Evolutionary conservation across 2,888 invertebrate species (phyloP).

Genomic region (Conchocele bisecta): DNA sequence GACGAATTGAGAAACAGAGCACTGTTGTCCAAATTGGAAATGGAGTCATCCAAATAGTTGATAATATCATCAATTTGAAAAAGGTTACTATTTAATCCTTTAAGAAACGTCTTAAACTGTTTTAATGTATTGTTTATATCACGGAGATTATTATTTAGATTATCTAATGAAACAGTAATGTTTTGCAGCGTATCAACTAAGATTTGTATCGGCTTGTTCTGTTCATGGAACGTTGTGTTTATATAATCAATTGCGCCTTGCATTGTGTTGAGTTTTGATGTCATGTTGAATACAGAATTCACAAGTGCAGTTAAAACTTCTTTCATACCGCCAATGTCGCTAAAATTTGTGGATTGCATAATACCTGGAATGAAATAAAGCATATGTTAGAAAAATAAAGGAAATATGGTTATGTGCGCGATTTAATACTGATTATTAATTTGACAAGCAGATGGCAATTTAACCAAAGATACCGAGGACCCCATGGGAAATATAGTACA

Average conservation of each 20-base stretch:
- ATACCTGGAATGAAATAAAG: constrained; percentile 40
- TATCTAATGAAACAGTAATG: constrained; percentile 47
- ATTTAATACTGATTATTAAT: not conserved
- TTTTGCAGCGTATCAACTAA: constrained; percentile 40
- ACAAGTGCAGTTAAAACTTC: constrained; percentile 36
- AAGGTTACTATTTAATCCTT: constrained; percentile 37
- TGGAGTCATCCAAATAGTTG: constrained; percentile 41
- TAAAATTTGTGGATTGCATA: constrained; percentile 36
- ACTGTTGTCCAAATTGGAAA: constrained; percentile 37
- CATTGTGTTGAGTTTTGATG: constrained; percentile 44
- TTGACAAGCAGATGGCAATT: not conserved
- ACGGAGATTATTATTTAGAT: constrained; percentile 47
- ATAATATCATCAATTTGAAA: constrained; percentile 51
- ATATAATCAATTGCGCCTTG: constrained; percentile 53
- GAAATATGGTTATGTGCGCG: not conserved
- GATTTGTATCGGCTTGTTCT: constrained; percentile 34
- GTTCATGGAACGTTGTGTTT: constrained; percentile 48
- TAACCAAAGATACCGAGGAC: not conserved
- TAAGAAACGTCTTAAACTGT: constrained; percentile 40
- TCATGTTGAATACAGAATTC: constrained; percentile 41
- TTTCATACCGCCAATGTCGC: constrained; percentile 49
- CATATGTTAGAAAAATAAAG: no score
- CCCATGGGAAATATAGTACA: not conserved
- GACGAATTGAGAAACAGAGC: constrained; percentile 34
- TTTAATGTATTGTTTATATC: constrained; percentile 46